These are phyloP conservation scores for Gibbula magus DNA, from an alignment of 2,888 invertebrate species.

Conservation along the genomic window DNA sequence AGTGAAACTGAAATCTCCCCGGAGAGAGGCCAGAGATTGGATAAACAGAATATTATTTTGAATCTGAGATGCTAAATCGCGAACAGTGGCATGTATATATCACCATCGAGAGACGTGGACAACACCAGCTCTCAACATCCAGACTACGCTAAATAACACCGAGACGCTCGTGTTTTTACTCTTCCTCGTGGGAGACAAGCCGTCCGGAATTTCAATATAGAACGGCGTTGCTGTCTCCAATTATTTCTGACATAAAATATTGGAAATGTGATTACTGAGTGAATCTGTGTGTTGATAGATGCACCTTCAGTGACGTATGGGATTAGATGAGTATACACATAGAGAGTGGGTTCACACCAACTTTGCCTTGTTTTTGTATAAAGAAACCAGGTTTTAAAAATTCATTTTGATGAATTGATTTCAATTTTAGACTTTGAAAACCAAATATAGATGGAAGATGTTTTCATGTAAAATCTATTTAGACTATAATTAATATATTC, in stretches of 20 bases:
- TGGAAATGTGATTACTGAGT: too few relatives aligned
- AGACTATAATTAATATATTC: too few relatives aligned
- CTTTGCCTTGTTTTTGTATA: too few relatives aligned
- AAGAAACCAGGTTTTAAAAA: too few relatives aligned
- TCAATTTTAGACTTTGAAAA: too few relatives aligned
- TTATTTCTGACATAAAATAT: neutral
- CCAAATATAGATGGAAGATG: too few relatives aligned
- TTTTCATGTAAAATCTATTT: too few relatives aligned
- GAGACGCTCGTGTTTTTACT: neutral
- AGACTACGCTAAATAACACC: neutral
- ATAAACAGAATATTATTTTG: constrained; percentile 13
- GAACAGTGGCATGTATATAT: neutral
- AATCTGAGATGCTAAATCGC: neutral
- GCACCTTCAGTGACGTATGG: too few relatives aligned
- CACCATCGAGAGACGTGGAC: neutral
- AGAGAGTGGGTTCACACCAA: too few relatives aligned
- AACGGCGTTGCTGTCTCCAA: neutral
- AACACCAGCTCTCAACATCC: neutral
- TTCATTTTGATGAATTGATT: too few relatives aligned
- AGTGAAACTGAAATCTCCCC: neutral
- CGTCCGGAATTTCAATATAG: neutral
- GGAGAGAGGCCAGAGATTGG: neutral
- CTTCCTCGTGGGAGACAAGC: neutral
- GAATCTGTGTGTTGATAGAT: too few relatives aligned
- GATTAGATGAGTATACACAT: too few relatives aligned